Base-by-base conservation (phyloP, 2,113 vertebrate species). In the Mastomys natalensis region DNA sequence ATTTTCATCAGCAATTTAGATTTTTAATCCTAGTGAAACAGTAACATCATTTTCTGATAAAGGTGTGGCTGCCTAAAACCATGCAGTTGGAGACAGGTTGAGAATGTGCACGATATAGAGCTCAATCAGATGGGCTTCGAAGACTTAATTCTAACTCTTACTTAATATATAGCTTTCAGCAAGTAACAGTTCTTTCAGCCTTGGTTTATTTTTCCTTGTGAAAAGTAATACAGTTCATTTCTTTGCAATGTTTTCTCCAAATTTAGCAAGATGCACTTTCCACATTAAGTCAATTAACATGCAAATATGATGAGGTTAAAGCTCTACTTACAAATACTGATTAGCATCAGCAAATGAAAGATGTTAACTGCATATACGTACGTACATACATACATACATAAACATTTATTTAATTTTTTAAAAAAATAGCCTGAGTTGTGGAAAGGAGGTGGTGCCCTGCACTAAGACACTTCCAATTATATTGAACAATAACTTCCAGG, bases 1-100 rank as follows among this genome's bases (percentile, higher is more conserved):
- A 51, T 26, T 58, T 93, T 93, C 55, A 76, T 90, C 55, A 55
- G 51, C 34, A 95, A 93, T 82, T 96, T 94, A 82, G 31, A 26
- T 91, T 91, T 34, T 24, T 12, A 73, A 74, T 73, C 12, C 43
- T 64, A 64, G 12, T 77, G 15, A 22, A 82, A 90, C 31, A 93
- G 53, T 62, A 72, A 82, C 76, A 94, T 5, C 7, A 85, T 87
- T 90, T 93, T 95, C 86, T 93, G 73, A 77, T 48, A 84, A 97
- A 90, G n/a, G 37, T 45, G 43, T 82, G n/a, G 81, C n/a, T 90
- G 76, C 87, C 68, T 6, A 78, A 93, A 94, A 64, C 55, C 16
- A 12, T 81, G 29, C 16, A 90, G 37, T 58, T 8, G 85, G 82
- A 45, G 15, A 73, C 16, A 94, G n/a, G 60, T 34, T 53, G 72